A percentile compares a stretch with the other conserved stretches of the same genome.
Evolutionary conservation across 1,140 invertebrate genomes (phyloP).

Genomic region (Atta cephalotes): DNA sequence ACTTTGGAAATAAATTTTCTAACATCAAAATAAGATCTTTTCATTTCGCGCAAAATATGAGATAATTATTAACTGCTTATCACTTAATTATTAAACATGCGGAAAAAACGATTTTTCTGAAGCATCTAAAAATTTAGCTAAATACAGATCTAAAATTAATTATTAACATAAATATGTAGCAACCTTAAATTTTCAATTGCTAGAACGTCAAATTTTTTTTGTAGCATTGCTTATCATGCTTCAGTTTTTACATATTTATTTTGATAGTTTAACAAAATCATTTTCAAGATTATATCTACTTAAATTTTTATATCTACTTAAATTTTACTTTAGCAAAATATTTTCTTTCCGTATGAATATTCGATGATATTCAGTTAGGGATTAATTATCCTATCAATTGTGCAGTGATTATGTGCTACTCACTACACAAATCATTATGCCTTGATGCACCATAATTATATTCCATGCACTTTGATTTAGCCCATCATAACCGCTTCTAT

Average conservation of each 20-base stretch:
- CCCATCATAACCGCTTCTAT: not conserved
- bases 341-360: not conserved
- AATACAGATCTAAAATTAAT: too few species aligned
- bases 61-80: conserved; percentile 9
- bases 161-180: too few species aligned
- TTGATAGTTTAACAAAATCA: not conserved
- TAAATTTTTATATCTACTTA: too few species aligned
- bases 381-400: not conserved
- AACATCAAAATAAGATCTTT: not conserved
- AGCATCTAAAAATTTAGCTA: too few species aligned
- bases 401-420: not conserved
- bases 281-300: too few species aligned
- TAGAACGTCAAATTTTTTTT: too few species aligned
- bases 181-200: too few species aligned
- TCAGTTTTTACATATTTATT: too few species aligned
- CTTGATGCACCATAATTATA: conserved; percentile 8
- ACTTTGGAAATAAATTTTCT: not conserved
- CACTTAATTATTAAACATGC: not conserved
- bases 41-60: not conserved
- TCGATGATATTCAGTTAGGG: not conserved
- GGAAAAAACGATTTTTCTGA: too few species aligned
- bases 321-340: too few species aligned
- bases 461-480: not conserved
- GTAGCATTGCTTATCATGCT: too few species aligned
- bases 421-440: conserved; percentile 10